Base-by-base conservation (phyloP, 2,113 vertebrate genomes). In the Thunnus maccoyii region DNA sequence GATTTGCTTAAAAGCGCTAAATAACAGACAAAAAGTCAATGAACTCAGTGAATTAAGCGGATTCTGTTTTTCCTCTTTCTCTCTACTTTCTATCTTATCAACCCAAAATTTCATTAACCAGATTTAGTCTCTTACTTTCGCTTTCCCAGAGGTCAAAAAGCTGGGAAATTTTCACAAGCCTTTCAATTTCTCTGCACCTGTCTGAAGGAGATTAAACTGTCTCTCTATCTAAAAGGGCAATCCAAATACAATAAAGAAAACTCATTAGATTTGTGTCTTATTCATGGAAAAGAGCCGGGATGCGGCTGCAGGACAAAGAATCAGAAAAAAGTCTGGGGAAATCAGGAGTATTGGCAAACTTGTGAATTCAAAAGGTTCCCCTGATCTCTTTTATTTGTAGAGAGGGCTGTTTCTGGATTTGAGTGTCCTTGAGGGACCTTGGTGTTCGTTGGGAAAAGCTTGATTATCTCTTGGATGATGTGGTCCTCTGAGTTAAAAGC, bases 391-490 rank as follows among this genome's bases (percentile, higher is more conserved):
- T 72, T 20, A 16, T 52, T 58, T 27, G 68, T 47, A 22, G 18
- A 46, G 18, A 16, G 60, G 54, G 41, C 32, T 27, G 32, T 25
- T 48, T 58, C n/a, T 61, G 64, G 54, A 13, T 36, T 9, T 11
- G 18, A 61, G 54, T 47, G 77, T 86, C 86, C 88, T 90, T 83
- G 22, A 74, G 67, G 70, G 76, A 57, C 72, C 60, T 76, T 44
- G 48, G 20, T 69, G 66, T 36, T 83, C 70, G 25, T 46, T 46
- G 0, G 64, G 27, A 72, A 36, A 76, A 61, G 51, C 2, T 15
- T 41, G 60, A 80, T 83, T 60, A 85, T 83, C 55, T 76, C 46
- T n/a, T 22, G 41, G 72, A 63, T 58, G 82, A 63, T 41, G 72
- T 17, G 75, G 72, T 36, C 25, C 54, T 75, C 50, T 15, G 83